phyloP scores from a whole-genome alignment of 2,113 vertebrate species.

The Zosterops lateralis region DNA sequence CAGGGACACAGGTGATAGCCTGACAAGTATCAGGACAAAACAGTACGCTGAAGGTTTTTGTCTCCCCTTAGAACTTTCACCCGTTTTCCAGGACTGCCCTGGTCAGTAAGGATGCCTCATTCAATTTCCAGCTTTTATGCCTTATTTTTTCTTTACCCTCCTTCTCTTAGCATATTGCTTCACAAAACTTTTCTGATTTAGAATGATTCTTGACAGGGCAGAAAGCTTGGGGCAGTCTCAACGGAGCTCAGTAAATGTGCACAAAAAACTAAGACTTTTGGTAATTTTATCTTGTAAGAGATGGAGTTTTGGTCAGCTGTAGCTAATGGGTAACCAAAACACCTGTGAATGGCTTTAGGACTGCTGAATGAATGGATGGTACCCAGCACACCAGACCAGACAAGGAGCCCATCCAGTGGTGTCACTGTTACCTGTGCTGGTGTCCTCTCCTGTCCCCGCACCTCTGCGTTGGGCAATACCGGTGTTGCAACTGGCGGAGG shows the following conservation, averaged over 20 bases:
- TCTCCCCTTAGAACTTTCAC: background rate
- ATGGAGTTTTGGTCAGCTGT: background rate
- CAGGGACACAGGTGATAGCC: background rate
- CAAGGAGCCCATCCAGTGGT: background rate
- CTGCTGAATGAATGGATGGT: background rate
- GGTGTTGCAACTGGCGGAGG: slow-evolving; percentile 72
- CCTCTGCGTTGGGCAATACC: background rate
- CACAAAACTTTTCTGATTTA: background rate
- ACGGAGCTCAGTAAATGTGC: background rate
- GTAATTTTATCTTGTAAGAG: background rate
- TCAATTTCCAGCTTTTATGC: background rate
- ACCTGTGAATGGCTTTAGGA: background rate
- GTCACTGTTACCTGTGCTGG: slow-evolving; percentile 63
- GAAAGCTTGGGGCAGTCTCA: background rate
- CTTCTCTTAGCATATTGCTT: background rate
- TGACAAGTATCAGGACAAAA: background rate
- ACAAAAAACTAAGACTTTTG: background rate
- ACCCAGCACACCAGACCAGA: background rate
- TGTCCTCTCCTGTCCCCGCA: slow-evolving; percentile 40
- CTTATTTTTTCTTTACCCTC: background rate
- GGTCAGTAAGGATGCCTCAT: background rate
- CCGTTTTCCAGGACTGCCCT: background rate
- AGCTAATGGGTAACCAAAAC: background rate
- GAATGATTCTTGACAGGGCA: background rate
- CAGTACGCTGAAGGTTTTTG: accelerated